Conservation (phyloP, 2,113 vertebrate species). For the Gasterosteus aculeatus region DNA sequence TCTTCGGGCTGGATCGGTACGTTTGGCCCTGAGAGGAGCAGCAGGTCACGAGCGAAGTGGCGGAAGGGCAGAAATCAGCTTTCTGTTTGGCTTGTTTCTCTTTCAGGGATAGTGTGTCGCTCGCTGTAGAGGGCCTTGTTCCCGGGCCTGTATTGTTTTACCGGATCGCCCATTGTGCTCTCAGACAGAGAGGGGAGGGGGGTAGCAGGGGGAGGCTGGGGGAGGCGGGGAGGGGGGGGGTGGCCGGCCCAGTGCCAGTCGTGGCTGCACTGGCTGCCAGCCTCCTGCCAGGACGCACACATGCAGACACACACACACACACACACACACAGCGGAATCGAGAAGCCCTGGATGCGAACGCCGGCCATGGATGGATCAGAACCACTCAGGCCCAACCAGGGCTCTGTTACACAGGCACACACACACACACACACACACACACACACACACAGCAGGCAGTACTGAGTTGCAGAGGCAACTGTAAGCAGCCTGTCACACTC, state of each 20-base stretch:
- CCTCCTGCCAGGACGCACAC: slow-evolving; percentile 55
- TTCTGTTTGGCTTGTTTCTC: slow-evolving; percentile 65
- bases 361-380: slow-evolving; percentile 64
- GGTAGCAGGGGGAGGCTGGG: slow-evolving; percentile 38
- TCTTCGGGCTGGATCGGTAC: slow-evolving; percentile 1
- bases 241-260: slow-evolving; percentile 71
- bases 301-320: slow-evolving; percentile 40
- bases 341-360: slow-evolving; percentile 65
- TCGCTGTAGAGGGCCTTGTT: slow-evolving; percentile 78
- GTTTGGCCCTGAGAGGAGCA: slow-evolving; percentile 18
- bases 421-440: slow-evolving; percentile 25
- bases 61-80: slow-evolving; percentile 51
- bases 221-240: slow-evolving; percentile 18
- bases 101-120: slow-evolving; percentile 81
- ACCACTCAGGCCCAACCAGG: slow-evolving; percentile 63
- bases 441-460: slow-evolving; percentile 10
- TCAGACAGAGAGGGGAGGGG: slow-evolving; percentile 68
- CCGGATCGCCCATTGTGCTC: slow-evolving; percentile 80
- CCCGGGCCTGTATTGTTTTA: slow-evolving; percentile 82
- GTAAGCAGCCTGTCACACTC: background rate
- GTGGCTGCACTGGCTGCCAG: slow-evolving; percentile 68
- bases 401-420: slow-evolving; percentile 64
- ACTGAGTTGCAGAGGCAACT: slow-evolving; percentile 24
- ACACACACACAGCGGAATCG: slow-evolving; percentile 49
- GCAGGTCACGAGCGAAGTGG: slow-evolving; percentile 43